These are phyloP conservation scores for Hydrotaea diabolus DNA, from an alignment of 2,888 invertebrate species.

Conservation along the genomic window DNA sequence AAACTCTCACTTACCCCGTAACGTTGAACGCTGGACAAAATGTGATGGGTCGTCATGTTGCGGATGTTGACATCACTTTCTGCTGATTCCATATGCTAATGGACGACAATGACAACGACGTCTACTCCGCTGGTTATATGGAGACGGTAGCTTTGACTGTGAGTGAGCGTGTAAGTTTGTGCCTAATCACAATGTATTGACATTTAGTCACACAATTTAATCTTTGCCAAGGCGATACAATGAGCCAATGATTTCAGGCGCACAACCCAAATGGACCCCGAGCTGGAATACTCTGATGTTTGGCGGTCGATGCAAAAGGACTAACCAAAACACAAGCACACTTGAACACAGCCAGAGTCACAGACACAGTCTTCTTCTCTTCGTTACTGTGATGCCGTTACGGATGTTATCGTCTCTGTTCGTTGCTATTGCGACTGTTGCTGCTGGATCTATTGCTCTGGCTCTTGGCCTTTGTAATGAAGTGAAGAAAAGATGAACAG, in stretches of 20 bases:
- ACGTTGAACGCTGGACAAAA: constrained; percentile 57
- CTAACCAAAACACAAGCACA: background rate
- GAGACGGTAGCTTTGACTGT: constrained; percentile 36
- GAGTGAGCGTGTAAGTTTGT: background rate
- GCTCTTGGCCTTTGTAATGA: constrained; percentile 41
- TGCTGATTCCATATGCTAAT: constrained; percentile 73
- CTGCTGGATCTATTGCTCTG: background rate
- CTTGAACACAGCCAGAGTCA: no score
- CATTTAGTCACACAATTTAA: constrained; percentile 14
- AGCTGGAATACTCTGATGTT: no score
- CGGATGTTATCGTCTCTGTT: background rate
- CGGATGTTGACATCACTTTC: constrained; percentile 70
- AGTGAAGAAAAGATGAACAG: constrained; percentile 55
- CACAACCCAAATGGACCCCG: no score
- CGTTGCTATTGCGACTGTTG: constrained; percentile 5
- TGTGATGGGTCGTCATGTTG: constrained; percentile 67
- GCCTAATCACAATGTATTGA: constrained; percentile 58
- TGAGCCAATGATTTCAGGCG: background rate
- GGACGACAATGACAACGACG: constrained; percentile 54
- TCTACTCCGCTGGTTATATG: no score
- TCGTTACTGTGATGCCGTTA: background rate
- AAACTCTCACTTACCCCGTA: constrained; percentile 70
- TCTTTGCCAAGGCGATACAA: background rate
- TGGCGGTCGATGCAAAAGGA: background rate
- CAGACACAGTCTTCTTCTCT: background rate